Base-by-base conservation (phyloP, 37 sponge, comb jelly and placozoan genomes). In the Spongilla lacustris region DNA sequence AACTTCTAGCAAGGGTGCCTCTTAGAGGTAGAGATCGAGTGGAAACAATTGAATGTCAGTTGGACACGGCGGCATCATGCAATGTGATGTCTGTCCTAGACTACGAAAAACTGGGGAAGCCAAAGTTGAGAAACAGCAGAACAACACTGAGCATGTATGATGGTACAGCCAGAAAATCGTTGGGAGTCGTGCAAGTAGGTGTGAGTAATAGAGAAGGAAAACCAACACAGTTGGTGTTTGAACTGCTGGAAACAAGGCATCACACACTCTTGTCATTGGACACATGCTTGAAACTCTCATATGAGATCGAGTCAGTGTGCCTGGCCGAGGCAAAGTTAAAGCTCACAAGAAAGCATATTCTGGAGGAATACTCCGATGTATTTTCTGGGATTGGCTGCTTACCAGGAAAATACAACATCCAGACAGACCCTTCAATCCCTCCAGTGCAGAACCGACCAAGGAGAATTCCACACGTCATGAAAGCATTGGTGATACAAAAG, bases 381-480 rank as follows among this genome's bases (percentile, higher is more conserved):
- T 79, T 79, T 27, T 26, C 13, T 21, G 80, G 80, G 25, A 48
- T 79, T 46, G 80, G 80, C 36, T 27, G 58, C 50, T 26, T 79
- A 49, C 50, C 41, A 29, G 80, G 80, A 21, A 46, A 79, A 11
- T 79, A 79, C 19, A 31, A 79, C 58, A 79, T 79, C 11, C 67
- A 79, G 48, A 31, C 48, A 8, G 80, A 79, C 28, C 30, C 58
- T 22, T 50, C 21, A 28, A 58, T 79, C 26, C 58, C 80, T 50
- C 80, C 80, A 26, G 80, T 79, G 30, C 80, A 79, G 67, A 24
- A 79, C 50, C 12, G 36, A n/a, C 78, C 78, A 30, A 78, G 78
- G 38, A 35, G 80, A 31, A 75, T 84, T 49, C 76, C 84, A 84
- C 50, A 76, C 14, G 66, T 75, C 74, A 38, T 84, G 75, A 72